Conservation (phyloP, 2,797 vertebrate species). For the Eremophila alpestris region DNA sequence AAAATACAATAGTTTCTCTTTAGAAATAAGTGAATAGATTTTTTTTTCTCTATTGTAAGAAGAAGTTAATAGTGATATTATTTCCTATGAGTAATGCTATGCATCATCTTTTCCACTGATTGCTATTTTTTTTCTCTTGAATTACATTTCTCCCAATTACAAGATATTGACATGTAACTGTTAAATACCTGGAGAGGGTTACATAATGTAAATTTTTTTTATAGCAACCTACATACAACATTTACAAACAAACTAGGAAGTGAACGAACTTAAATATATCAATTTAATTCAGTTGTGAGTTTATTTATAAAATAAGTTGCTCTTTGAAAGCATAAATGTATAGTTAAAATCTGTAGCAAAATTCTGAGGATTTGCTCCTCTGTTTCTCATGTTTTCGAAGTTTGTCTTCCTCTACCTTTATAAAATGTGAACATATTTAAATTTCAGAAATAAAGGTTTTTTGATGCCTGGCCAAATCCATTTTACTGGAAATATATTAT, state of each 20-base stretch:
- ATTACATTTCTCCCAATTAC: not conserved
- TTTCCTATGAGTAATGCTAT: not conserved
- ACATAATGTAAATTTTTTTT: not conserved
- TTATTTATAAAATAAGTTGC: not conserved
- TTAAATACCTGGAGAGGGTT: not conserved
- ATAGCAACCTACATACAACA: not conserved
- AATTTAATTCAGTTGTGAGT: not conserved
- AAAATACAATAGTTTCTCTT: not conserved
- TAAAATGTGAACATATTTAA: not conserved
- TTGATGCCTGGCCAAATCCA: not conserved
- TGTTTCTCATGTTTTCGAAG: not conserved
- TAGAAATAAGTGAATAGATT: not conserved
- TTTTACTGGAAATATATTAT: not conserved
- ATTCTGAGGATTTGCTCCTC: not conserved
- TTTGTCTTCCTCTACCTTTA: not conserved
- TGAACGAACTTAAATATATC: not conserved
- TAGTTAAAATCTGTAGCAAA: not conserved
- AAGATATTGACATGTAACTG: not conserved
- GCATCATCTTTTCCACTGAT: not conserved
- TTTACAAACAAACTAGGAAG: not conserved
- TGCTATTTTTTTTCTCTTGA: not conserved
- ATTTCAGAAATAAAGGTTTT: not conserved
- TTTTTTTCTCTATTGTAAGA: not conserved
- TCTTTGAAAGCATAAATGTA: not conserved
- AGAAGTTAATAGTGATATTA: not conserved